Percentiles rank a stretch among this genome's conserved stretches.
Evolutionary conservation across 2,113 vertebrate genomes (phyloP).

Genomic region (Anguilla japonica): DNA sequence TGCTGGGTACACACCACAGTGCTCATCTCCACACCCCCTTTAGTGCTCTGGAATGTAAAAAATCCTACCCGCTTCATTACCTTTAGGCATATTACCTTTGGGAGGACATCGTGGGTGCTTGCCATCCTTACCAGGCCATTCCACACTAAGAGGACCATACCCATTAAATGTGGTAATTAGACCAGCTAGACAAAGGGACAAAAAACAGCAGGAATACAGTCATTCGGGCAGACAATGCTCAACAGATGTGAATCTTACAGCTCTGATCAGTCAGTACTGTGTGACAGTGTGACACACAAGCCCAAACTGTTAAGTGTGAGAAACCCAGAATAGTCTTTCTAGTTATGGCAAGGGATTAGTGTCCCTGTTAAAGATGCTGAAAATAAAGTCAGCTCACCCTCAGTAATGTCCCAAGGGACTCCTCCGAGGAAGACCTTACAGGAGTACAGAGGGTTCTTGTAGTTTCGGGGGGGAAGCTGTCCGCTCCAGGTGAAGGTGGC

Average conservation of each 20-base stretch:
- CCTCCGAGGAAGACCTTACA: constrained; percentile 98
- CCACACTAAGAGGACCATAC: constrained; percentile 93
- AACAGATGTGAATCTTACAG: not conserved
- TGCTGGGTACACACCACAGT: constrained; percentile 54
- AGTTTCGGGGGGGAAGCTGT: constrained; percentile 91
- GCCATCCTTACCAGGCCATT: constrained; percentile 99
- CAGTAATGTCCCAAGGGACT: constrained; percentile 98
- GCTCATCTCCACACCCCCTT: constrained; percentile 32
- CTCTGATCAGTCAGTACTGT: not conserved
- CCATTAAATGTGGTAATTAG: constrained; percentile 95
- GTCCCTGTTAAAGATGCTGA: not conserved
- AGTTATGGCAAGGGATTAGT: not conserved
- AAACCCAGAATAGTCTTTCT: not conserved
- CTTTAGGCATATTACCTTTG: constrained; percentile 99
- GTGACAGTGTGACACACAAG: not conserved
- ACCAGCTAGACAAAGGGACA: constrained; percentile 74
- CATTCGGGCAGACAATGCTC: not conserved
- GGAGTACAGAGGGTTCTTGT: constrained; percentile 94
- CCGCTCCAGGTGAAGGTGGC: constrained; percentile 97
- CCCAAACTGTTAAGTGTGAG: not conserved
- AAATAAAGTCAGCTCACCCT: constrained; percentile 73
- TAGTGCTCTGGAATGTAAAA: constrained; percentile 31
- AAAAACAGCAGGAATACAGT: not conserved
- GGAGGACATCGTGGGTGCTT: constrained; percentile 99
- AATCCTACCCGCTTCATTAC: constrained; percentile 92